Conservation (phyloP, 2,888 invertebrate genomes). For the Phorcus lineatus region DNA sequence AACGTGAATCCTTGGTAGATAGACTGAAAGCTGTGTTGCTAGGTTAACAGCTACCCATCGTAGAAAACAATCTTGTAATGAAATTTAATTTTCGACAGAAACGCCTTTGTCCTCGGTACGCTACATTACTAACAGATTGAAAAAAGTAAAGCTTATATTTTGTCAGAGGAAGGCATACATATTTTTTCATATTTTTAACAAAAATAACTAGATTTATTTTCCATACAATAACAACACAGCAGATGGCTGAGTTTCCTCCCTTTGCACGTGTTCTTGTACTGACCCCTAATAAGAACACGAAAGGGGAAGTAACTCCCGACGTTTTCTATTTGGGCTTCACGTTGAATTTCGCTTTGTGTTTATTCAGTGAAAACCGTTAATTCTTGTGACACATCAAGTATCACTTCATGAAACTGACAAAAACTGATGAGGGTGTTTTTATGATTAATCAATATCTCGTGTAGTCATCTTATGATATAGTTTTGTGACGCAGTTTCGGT, state of each 20-base stretch:
- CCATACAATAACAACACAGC: not conserved
- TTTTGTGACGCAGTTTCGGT: not conserved
- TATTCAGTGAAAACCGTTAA: not conserved
- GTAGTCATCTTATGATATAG: slow-evolving; percentile 11
- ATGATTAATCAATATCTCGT: not conserved
- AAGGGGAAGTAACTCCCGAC: slow-evolving; percentile 15
- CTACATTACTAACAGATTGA: too few species aligned
- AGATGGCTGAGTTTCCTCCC: not conserved
- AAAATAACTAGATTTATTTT: too few species aligned
- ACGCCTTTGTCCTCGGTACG: too few species aligned
- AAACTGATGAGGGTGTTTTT: too few species aligned
- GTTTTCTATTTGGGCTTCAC: slow-evolving; percentile 12
- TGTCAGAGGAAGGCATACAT: too few species aligned
- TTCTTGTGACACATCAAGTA: not conserved
- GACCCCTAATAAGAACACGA: slow-evolving; percentile 24
- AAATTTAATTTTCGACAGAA: too few species aligned
- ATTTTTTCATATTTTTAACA: too few species aligned
- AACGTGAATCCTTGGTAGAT: slow-evolving; percentile 9
- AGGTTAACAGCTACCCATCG: too few species aligned
- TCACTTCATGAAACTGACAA: not conserved
- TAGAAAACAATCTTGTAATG: too few species aligned
- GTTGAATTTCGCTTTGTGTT: not conserved
- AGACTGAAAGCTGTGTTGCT: slow-evolving; percentile 7
- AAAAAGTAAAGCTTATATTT: too few species aligned
- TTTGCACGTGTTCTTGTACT: slow-evolving; percentile 16